Evolutionary conservation across 2,113 vertebrate species (phyloP).

Genomic region (Pseudopipra pipra): DNA sequence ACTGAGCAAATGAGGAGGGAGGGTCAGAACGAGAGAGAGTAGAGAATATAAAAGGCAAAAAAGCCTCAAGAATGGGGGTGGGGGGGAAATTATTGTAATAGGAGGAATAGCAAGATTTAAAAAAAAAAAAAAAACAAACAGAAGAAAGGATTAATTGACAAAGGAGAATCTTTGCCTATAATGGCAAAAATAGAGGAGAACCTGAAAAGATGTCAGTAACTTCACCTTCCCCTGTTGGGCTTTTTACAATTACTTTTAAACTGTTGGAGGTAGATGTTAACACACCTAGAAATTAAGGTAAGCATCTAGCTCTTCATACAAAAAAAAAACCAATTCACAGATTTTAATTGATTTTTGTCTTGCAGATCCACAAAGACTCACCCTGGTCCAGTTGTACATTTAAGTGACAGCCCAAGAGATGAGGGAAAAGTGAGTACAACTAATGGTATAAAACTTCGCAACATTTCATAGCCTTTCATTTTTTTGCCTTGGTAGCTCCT

Average conservation of each 20-base stretch:
- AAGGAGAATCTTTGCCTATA: background rate
- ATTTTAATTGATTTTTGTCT: constrained; percentile 61
- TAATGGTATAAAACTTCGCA: background rate
- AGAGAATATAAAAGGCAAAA: background rate
- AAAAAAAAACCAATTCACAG: background rate
- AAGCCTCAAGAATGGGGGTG: background rate
- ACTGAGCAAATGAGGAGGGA: background rate
- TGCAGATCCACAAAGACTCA: constrained; percentile 95
- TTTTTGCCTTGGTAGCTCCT: background rate
- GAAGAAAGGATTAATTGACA: background rate
- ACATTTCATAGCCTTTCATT: background rate
- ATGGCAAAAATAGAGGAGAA: background rate
- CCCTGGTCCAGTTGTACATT: constrained; percentile 95
- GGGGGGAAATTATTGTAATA: background rate
- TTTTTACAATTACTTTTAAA: background rate
- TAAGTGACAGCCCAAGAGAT: constrained; percentile 97
- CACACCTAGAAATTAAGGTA: background rate
- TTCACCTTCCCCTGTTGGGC: background rate
- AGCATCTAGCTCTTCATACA: background rate
- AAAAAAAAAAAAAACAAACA: background rate
- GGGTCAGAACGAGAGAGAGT: background rate
- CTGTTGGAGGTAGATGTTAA: background rate
- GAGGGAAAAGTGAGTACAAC: constrained; percentile 92
- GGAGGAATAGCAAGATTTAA: background rate
- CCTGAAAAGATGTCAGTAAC: background rate